These are phyloP conservation scores for Sinocyclocheilus anophthalmus DNA, from an alignment of 2,113 vertebrate species.

Conservation along the genomic window DNA sequence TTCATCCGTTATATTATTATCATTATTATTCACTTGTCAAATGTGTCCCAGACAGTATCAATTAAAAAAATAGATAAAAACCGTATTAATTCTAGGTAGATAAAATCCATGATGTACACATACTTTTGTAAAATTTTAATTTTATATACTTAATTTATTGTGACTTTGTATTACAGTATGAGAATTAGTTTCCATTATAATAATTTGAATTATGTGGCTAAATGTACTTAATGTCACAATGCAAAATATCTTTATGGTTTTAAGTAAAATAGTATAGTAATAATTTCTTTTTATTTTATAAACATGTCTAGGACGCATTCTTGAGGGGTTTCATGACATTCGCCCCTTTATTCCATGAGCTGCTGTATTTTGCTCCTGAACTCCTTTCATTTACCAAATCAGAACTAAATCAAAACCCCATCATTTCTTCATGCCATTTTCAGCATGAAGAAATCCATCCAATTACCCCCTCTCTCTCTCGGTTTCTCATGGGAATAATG, in stretches of 20 bases:
- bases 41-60: no score
- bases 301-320: not conserved
- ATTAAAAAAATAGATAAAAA: no score
- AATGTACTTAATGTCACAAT: not conserved
- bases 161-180: no score
- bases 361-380: not conserved
- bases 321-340: not conserved
- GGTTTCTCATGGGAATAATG: not conserved
- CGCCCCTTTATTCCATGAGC: not conserved
- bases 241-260: not conserved
- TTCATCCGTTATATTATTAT: no score
- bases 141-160: no score
- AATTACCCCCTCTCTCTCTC: conserved; percentile 8
- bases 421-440: conserved; percentile 12
- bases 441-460: conserved; percentile 13
- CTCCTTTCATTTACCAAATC: not conserved
- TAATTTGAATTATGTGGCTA: not conserved
- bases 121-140: no score
- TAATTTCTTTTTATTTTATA: not conserved
- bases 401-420: conserved; percentile 32
- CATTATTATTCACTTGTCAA: no score
- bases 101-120: no score
- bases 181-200: no score
- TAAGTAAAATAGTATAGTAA: not conserved
- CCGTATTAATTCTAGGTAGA: no score